Percentiles rank a stretch among this genome's conserved stretches.
phyloP scores from a whole-genome alignment of 2,113 vertebrate genomes.

The Morone saxatilis region DNA sequence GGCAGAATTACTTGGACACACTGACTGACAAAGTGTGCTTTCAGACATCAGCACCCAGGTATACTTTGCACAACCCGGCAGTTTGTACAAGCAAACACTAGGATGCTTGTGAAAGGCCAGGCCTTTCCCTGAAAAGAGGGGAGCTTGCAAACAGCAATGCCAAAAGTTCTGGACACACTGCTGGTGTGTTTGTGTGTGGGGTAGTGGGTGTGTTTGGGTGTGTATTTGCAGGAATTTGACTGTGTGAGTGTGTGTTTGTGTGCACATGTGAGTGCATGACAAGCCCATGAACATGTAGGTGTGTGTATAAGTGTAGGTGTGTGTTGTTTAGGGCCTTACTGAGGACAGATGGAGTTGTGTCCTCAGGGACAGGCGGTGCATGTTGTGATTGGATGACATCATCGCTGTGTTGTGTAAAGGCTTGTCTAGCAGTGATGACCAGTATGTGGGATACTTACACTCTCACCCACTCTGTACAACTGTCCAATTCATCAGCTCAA shows the following conservation, averaged over 20 bases:
- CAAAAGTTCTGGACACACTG: constrained; percentile 65
- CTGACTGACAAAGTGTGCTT: constrained; percentile 72
- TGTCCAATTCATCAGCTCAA: constrained; percentile 36
- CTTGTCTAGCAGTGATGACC: constrained; percentile 44
- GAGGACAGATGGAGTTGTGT: constrained; percentile 70
- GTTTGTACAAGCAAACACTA: constrained; percentile 78
- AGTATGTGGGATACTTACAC: constrained; percentile 37
- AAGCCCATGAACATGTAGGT: constrained; percentile 21
- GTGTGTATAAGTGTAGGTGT: constrained; percentile 20
- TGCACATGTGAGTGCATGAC: constrained; percentile 16
- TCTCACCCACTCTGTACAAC: constrained; percentile 39
- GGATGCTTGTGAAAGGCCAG: constrained; percentile 75
- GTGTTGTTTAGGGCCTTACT: constrained; percentile 21
- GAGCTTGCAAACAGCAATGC: constrained; percentile 53
- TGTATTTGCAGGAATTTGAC: constrained; percentile 52
- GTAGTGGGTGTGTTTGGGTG: constrained; percentile 62
- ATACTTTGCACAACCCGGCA: constrained; percentile 71
- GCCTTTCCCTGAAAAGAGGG: constrained; percentile 68
- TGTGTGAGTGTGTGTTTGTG: constrained; percentile 42
- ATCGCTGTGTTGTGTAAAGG: constrained; percentile 48
- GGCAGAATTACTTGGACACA: constrained; percentile 60
- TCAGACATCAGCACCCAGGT: constrained; percentile 63
- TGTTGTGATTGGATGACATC: constrained; percentile 59
- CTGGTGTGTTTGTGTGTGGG: constrained; percentile 60
- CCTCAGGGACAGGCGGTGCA: constrained; percentile 50